A percentile compares a stretch with the other conserved stretches of the same genome.
phyloP scores from a whole-genome alignment of 1,140 invertebrate genomes.

The Nephotettix cincticeps region DNA sequence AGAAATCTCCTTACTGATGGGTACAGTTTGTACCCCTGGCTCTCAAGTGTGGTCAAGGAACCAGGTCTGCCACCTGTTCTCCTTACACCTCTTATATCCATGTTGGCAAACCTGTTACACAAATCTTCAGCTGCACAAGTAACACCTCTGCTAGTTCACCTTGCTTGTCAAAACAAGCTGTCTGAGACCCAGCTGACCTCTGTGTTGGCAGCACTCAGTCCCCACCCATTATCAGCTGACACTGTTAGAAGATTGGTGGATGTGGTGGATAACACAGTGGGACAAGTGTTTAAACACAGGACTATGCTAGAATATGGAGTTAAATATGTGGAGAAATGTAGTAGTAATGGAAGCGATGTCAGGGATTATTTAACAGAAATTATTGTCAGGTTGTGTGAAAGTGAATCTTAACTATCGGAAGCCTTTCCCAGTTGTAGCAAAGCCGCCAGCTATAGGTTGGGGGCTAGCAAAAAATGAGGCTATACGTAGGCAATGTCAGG shows the following conservation, averaged over 20 bases:
- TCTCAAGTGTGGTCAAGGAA: neutral
- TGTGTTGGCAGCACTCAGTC: neutral
- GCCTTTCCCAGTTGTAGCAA: too few relatives aligned
- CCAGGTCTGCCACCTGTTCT: neutral
- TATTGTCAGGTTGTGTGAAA: neutral
- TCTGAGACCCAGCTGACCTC: neutral
- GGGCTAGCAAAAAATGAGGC: too few relatives aligned
- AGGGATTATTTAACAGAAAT: neutral
- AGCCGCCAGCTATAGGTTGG: too few relatives aligned
- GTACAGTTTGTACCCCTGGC: conserved; percentile 6
- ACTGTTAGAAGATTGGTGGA: neutral
- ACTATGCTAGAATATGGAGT: neutral
- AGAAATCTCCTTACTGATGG: neutral
- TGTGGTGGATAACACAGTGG: neutral
- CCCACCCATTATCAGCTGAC: neutral
- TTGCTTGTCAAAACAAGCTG: neutral
- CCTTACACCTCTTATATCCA: neutral
- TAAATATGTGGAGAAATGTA: neutral
- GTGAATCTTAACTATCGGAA: too few relatives aligned
- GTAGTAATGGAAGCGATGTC: neutral
- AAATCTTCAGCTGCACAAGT: neutral
- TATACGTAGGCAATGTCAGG: too few relatives aligned
- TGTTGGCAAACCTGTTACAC: neutral
- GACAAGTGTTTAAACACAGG: neutral
- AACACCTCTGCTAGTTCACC: neutral